phyloP scores from a whole-genome alignment of 23 tunicate species.

The Trididemnum nubilum region DNA sequence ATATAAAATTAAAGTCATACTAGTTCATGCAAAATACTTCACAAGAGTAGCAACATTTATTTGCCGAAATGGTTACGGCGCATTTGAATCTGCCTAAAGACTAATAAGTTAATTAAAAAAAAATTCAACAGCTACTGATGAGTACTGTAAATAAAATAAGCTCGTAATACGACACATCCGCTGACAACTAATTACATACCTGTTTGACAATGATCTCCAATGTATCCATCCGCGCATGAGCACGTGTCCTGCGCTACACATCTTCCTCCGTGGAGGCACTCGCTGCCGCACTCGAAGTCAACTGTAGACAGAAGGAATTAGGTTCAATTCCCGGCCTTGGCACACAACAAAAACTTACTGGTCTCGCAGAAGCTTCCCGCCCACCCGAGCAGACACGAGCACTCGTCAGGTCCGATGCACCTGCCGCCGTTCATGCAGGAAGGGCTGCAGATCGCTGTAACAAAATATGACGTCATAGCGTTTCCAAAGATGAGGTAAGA shows the following conservation, averaged over 20 bases:
- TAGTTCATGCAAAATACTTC: too few species aligned
- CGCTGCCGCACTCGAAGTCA: conserved; percentile 64
- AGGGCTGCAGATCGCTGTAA: conserved; percentile 45
- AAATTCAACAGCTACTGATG: too few species aligned
- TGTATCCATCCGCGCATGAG: conserved; percentile 62
- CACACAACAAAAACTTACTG: too few species aligned
- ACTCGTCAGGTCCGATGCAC: conserved; percentile 40
- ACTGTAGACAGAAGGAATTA: conserved; percentile 25
- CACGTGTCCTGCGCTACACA: conserved; percentile 69
- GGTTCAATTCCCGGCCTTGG: neutral
- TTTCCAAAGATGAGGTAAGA: too few species aligned
- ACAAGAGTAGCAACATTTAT: too few species aligned
- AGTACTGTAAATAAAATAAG: too few species aligned
- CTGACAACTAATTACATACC: too few species aligned
- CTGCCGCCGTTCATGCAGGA: conserved; percentile 47
- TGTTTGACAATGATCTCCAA: conserved; percentile 71
- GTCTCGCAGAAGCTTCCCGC: conserved; percentile 44
- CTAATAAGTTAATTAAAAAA: too few species aligned
- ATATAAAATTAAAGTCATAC: too few species aligned
- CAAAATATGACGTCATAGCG: neutral
- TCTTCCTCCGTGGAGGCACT: conserved; percentile 71
- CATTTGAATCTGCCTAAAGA: too few species aligned
- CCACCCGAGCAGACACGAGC: conserved; percentile 55
- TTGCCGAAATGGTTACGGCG: too few species aligned
- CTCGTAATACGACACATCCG: too few species aligned